Evolutionary conservation across 1,140 invertebrate genomes (phyloP).

Genomic region (Pseudomyrmex sp.): DNA sequence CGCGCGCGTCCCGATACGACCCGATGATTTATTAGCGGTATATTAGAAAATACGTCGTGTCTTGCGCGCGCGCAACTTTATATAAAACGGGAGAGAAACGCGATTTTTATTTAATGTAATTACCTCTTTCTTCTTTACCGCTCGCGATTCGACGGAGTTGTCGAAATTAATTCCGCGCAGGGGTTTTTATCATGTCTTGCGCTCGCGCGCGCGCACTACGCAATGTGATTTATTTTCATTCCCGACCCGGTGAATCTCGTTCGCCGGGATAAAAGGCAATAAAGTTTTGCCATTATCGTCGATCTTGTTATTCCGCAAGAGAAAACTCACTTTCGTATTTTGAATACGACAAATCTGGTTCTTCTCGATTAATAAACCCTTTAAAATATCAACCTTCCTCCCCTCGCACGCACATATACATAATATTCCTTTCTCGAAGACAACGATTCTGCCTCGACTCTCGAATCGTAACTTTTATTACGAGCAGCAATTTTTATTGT

Average conservation of each 20-base stretch:
- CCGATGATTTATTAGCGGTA: slow-evolving; percentile 45
- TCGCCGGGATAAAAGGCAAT: slow-evolving; percentile 48
- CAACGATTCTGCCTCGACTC: neutral
- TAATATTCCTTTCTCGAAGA: neutral
- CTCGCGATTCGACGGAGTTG: slow-evolving; percentile 28
- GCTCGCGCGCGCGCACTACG: neutral
- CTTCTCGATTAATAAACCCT: slow-evolving; percentile 28
- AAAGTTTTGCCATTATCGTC: slow-evolving; percentile 51
- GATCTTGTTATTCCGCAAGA: slow-evolving; percentile 54
- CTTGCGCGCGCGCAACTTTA: neutral
- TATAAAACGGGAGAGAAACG: neutral
- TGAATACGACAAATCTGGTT: slow-evolving; percentile 37
- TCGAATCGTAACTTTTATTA: slow-evolving; percentile 16
- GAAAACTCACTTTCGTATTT: slow-evolving; percentile 33
- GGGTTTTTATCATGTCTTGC: slow-evolving; percentile 48
- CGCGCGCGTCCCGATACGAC: slow-evolving; percentile 7
- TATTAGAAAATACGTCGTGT: slow-evolving; percentile 40
- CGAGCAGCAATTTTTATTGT: slow-evolving; percentile 18
- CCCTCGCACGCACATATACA: neutral
- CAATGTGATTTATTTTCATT: slow-evolving; percentile 55
- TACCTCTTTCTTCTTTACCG: too few relatives aligned
- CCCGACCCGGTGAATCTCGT: slow-evolving; percentile 24
- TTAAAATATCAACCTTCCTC: slow-evolving; percentile 7
- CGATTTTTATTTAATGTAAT: neutral
- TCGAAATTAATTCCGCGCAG: slow-evolving; percentile 38